Percentiles rank a stretch among this genome's conserved stretches.
phyloP scores from a whole-genome alignment of 2,888 invertebrate species.

The Ptychoptera contaminata region DNA sequence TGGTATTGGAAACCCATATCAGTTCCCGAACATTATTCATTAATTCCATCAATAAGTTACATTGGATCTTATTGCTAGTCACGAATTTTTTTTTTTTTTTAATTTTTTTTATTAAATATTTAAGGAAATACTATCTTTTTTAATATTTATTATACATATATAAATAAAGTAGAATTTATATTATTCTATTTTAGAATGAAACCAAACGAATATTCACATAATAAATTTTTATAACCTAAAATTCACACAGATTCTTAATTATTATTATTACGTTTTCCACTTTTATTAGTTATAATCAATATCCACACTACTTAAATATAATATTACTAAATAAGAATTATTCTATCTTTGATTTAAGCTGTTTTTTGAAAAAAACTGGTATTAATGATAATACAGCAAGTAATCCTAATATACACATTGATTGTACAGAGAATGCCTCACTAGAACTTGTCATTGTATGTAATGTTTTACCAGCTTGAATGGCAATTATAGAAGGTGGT shows the following conservation, averaged over 20 bases:
- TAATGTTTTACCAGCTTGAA: conserved; percentile 93
- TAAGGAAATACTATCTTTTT: not conserved
- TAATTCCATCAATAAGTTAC: conserved; percentile 41
- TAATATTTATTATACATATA: not conserved
- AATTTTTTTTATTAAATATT: not conserved
- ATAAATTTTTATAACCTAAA: no score
- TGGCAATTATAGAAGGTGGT: conserved; percentile 93
- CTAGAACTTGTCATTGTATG: conserved; percentile 80
- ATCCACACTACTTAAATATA: conserved; percentile 6
- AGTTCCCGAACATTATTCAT: conserved; percentile 41
- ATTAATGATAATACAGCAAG: conserved; percentile 73
- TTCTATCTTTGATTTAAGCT: conserved; percentile 61
- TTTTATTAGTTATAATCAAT: no score
- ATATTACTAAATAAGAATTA: conserved; percentile 27
- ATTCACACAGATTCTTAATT: no score
- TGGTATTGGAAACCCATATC: conserved; percentile 60
- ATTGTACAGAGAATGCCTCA: conserved; percentile 76
- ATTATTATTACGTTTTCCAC: no score
- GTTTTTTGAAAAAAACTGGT: conserved; percentile 74
- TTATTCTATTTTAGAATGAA: no score
- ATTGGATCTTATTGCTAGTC: conserved; percentile 49
- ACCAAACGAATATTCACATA: no score
- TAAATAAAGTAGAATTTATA: not conserved
- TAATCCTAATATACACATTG: conserved; percentile 57
- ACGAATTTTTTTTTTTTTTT: not conserved